phyloP scores from a whole-genome alignment of 1,140 invertebrate species.

The Varroa destructor region DNA sequence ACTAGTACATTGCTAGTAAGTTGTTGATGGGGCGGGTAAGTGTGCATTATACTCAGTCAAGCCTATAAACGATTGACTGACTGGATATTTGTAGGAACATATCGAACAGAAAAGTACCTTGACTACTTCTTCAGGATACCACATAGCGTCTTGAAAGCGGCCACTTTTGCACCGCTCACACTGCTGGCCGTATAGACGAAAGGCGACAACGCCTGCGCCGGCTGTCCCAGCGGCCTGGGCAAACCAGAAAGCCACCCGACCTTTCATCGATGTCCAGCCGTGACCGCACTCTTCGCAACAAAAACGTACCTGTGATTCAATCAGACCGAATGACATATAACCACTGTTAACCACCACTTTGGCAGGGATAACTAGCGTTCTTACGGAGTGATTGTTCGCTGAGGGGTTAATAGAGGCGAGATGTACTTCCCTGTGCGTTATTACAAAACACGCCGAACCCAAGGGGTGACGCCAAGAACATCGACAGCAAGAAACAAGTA shows the following conservation, averaged over 20 bases:
- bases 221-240: conserved; percentile 38
- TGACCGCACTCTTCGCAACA: conserved; percentile 42
- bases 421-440: too few species aligned
- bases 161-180: conserved; percentile 42
- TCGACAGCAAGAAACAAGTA: too few species aligned
- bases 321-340: not conserved
- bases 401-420: conserved; percentile 12
- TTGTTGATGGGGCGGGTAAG: too few species aligned
- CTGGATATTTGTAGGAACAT: conserved; percentile 2
- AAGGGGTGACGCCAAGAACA: too few species aligned
- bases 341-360: not conserved
- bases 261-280: conserved; percentile 48
- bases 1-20: too few species aligned
- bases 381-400: not conserved
- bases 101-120: conserved; percentile 38
- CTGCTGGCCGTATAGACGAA: conserved; percentile 45
- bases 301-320: conserved; percentile 6
- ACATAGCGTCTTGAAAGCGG: conserved; percentile 44
- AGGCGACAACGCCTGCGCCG: conserved; percentile 40
- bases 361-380: not conserved
- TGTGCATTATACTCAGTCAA: too few species aligned
- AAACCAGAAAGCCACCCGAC: conserved; percentile 44
- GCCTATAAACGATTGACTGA: too few species aligned
- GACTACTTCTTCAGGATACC: conserved; percentile 46
- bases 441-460: too few species aligned